Conservation (phyloP, 2,113 vertebrate species). For the Parus major region DNA sequence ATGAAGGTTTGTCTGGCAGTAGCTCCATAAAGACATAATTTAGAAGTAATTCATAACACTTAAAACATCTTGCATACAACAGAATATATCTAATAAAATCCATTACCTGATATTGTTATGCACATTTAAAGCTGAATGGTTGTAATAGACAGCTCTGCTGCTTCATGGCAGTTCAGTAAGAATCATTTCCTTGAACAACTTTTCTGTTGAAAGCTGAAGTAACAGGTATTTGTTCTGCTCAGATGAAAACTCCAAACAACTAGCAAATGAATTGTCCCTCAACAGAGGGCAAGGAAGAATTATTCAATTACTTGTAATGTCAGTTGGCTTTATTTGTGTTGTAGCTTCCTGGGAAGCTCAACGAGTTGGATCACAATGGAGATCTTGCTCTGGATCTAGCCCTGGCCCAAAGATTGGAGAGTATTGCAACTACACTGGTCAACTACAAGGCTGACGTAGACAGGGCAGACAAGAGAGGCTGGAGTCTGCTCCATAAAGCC, state of each 20-base stretch:
- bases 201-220: not conserved
- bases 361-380: constrained; percentile 92
- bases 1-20: not conserved
- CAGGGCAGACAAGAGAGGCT: constrained; percentile 92
- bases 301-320: not conserved
- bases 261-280: not conserved
- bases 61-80: not conserved
- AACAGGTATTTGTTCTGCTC: not conserved
- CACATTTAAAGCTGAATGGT: not conserved
- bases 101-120: not conserved
- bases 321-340: not conserved
- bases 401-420: constrained; percentile 87
- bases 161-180: not conserved
- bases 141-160: not conserved
- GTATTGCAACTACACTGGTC: constrained; percentile 93
- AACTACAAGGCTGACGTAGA: constrained; percentile 94
- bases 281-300: not conserved
- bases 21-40: not conserved
- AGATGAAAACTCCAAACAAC: not conserved
- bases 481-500: constrained; percentile 96
- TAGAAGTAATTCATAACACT: not conserved
- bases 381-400: constrained; percentile 94
- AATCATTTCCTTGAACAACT: not conserved
- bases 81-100: not conserved
- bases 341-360: constrained; percentile 91